These are phyloP conservation scores for Rhopalosiphum padi DNA, from an alignment of 1,140 invertebrate genomes.

Conservation along the genomic window DNA sequence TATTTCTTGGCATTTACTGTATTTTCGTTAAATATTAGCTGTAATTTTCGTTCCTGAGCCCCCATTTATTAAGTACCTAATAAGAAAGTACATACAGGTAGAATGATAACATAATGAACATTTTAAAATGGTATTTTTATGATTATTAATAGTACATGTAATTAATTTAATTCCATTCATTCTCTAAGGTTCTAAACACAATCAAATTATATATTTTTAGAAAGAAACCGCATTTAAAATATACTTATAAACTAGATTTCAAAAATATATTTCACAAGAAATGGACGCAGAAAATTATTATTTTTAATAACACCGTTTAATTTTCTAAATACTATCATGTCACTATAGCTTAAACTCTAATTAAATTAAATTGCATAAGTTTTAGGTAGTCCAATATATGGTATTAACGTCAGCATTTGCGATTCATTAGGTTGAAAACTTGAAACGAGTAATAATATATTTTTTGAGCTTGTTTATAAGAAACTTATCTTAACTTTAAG, in stretches of 20 bases:
- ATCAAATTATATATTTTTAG: background rate
- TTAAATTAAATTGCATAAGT: background rate
- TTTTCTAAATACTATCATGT: background rate
- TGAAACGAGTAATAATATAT: background rate
- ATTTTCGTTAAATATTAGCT: background rate
- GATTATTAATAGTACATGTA: background rate
- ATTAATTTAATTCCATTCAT: background rate
- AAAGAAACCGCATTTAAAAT: background rate
- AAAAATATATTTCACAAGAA: background rate
- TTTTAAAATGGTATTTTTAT: background rate
- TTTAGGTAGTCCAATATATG: background rate
- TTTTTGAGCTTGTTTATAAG: background rate
- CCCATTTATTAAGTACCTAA: background rate
- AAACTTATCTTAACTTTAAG: background rate
- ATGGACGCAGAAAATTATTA: background rate
- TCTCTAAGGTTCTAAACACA: background rate
- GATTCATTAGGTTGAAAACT: constrained; percentile 24
- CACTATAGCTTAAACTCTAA: background rate
- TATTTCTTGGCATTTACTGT: background rate
- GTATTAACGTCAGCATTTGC: background rate
- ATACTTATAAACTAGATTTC: background rate
- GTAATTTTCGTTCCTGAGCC: background rate
- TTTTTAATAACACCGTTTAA: background rate
- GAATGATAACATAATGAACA: background rate
- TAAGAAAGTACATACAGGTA: background rate